phyloP scores from a whole-genome alignment of 2,888 invertebrate species.

The Carabus problematicus region DNA sequence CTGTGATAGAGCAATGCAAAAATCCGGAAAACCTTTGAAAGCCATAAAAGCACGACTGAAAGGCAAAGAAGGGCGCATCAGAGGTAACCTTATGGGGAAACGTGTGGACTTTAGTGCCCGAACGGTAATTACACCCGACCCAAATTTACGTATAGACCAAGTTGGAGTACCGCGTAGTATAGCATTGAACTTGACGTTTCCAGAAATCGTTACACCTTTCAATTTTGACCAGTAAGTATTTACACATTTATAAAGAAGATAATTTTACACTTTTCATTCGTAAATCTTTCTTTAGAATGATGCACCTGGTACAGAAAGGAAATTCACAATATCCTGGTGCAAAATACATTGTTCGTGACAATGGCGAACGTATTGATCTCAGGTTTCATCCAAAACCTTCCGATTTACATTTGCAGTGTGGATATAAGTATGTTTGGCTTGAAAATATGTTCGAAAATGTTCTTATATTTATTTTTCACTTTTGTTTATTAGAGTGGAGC shows the following conservation, averaged over 20 bases:
- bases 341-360: slow-evolving; percentile 98
- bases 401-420: slow-evolving; percentile 94
- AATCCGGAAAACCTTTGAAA: slow-evolving; percentile 97
- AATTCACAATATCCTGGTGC: slow-evolving; percentile 99
- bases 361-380: slow-evolving; percentile 97
- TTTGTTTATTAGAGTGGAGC: slow-evolving; percentile 73
- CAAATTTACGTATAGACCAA: slow-evolving; percentile 92
- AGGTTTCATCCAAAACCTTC: slow-evolving; percentile 98
- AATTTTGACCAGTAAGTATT: slow-evolving; percentile 87
- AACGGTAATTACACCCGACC: slow-evolving; percentile 97
- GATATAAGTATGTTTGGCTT: slow-evolving; percentile 70
- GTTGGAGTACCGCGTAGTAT: slow-evolving; percentile 98
- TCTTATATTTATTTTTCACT: neutral
- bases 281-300: slow-evolving; percentile 63
- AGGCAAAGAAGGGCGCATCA: slow-evolving; percentile 98
- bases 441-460: too few species aligned
- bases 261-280: too few species aligned
- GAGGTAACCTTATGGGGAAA: slow-evolving; percentile 99
- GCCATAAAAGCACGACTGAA: slow-evolving; percentile 95
- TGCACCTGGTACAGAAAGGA: slow-evolving; percentile 93
- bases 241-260: slow-evolving; percentile 1
- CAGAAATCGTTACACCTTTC: slow-evolving; percentile 98
- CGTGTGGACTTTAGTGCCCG: slow-evolving; percentile 99
- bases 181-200: slow-evolving; percentile 98
- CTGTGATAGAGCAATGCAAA: slow-evolving; percentile 88